phyloP scores from a whole-genome alignment of 2,888 invertebrate genomes.

The Tiphia femorata region DNA sequence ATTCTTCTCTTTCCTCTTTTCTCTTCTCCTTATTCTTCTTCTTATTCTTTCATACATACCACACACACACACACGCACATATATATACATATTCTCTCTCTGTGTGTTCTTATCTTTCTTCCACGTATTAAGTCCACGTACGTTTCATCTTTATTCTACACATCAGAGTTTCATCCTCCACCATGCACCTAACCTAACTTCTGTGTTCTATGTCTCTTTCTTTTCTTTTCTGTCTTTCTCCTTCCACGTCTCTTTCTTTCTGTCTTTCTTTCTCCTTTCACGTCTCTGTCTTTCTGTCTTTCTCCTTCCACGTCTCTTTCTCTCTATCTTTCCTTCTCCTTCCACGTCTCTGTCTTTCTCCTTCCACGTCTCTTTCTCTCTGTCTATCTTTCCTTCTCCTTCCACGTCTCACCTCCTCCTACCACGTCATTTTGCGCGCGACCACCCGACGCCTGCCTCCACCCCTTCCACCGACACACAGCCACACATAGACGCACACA shows the following conservation, averaged over 20 bases:
- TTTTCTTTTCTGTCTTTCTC: conserved; percentile 34
- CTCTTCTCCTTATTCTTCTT: background rate
- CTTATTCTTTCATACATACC: background rate
- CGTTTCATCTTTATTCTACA: too few relatives aligned
- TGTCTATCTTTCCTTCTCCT: conserved; percentile 12
- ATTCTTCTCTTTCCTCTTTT: background rate
- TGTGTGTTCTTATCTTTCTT: too few relatives aligned
- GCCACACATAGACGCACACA: too few relatives aligned
- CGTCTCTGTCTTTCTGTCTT: background rate
- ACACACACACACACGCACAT: too few relatives aligned
- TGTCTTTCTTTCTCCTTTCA: background rate
- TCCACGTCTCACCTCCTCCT: conserved; percentile 4
- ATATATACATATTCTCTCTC: too few relatives aligned
- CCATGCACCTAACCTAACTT: too few relatives aligned
- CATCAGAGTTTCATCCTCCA: too few relatives aligned
- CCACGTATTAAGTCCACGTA: too few relatives aligned
- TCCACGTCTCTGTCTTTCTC: background rate
- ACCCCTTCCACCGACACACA: conserved; percentile 5
- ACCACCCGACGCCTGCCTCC: conserved; percentile 6
- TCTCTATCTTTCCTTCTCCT: background rate
- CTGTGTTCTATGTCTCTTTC: too few relatives aligned
- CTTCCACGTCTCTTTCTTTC: background rate
- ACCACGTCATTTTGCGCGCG: conserved; percentile 1
- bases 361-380: conserved; percentile 5
- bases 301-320: background rate